A percentile compares a stretch with the other conserved stretches of the same genome.
phyloP scores from a whole-genome alignment of 2,888 invertebrate genomes.

The Pyrrhosoma nymphula region DNA sequence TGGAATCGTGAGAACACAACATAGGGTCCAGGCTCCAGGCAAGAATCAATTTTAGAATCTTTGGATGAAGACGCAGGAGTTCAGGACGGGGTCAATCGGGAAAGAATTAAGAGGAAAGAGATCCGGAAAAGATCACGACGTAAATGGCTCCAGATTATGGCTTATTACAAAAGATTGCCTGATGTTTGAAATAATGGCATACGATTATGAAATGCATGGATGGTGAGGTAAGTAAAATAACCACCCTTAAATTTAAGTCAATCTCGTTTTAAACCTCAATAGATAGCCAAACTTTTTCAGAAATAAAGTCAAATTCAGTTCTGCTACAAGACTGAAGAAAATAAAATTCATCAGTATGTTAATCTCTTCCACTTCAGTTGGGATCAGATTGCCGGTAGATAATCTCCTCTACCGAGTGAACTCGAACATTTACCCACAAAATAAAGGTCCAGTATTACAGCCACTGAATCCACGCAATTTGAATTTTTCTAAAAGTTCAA shows the following conservation, averaged over 20 bases:
- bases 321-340: too few species aligned
- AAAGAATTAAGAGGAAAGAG: not conserved
- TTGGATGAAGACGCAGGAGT: not conserved
- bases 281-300: too few species aligned
- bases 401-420: too few species aligned
- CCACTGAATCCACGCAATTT: too few species aligned
- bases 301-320: too few species aligned
- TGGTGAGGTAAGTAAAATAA: not conserved
- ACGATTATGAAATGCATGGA: not conserved
- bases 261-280: not conserved
- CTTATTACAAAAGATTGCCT: not conserved
- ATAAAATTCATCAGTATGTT: too few species aligned
- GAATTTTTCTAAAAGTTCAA: too few species aligned
- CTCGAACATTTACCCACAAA: too few species aligned
- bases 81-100: not conserved
- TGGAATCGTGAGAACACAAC: not conserved
- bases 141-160: not conserved
- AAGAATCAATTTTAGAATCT: not conserved
- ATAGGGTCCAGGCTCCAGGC: not conserved
- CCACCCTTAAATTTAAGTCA: not conserved
- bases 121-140: not conserved
- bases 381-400: too few species aligned
- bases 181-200: not conserved
- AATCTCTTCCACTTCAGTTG: too few species aligned
- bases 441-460: too few species aligned